Evolutionary conservation across 1,140 invertebrate species (phyloP).

Genomic region (Notospermus geniculatus): DNA sequence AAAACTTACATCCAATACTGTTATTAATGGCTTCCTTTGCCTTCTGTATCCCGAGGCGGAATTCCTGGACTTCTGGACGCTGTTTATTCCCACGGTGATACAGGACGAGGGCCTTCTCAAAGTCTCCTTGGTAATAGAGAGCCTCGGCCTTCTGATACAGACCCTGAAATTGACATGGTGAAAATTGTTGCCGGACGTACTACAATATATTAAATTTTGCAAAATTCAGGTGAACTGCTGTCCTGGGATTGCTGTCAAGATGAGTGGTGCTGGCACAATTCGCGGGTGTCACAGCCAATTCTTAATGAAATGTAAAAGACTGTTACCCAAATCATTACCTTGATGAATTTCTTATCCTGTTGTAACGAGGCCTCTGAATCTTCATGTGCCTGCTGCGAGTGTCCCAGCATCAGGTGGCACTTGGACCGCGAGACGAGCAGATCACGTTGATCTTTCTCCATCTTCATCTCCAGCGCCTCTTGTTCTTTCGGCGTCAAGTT

Average conservation of each 20-base stretch:
- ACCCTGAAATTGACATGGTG: slow-evolving; percentile 57
- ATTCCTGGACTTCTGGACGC: slow-evolving; percentile 80
- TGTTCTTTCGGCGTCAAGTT: not conserved
- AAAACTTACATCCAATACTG: slow-evolving; percentile 71
- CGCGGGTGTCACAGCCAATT: too few species aligned
- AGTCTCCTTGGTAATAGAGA: slow-evolving; percentile 86
- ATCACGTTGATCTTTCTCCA: slow-evolving; percentile 79
- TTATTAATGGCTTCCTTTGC: slow-evolving; percentile 92
- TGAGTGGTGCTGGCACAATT: too few species aligned
- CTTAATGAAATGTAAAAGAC: not conserved
- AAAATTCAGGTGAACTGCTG: too few species aligned
- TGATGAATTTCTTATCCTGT: slow-evolving; percentile 74
- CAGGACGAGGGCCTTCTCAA: slow-evolving; percentile 88
- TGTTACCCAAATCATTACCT: slow-evolving; percentile 48
- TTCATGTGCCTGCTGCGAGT: slow-evolving; percentile 75
- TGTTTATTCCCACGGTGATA: slow-evolving; percentile 83
- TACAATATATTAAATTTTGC: too few species aligned
- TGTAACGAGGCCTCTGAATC: slow-evolving; percentile 80
- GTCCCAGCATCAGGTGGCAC: slow-evolving; percentile 84
- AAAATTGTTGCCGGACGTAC: too few species aligned
- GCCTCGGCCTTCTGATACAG: slow-evolving; percentile 90
- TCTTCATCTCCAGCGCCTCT: slow-evolving; percentile 82
- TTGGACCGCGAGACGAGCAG: slow-evolving; percentile 84
- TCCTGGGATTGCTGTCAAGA: too few species aligned
- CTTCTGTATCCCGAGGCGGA: slow-evolving; percentile 88